These are phyloP conservation scores for Willowsia nigromaculata DNA, from an alignment of 2,888 invertebrate species.

Conservation along the genomic window DNA sequence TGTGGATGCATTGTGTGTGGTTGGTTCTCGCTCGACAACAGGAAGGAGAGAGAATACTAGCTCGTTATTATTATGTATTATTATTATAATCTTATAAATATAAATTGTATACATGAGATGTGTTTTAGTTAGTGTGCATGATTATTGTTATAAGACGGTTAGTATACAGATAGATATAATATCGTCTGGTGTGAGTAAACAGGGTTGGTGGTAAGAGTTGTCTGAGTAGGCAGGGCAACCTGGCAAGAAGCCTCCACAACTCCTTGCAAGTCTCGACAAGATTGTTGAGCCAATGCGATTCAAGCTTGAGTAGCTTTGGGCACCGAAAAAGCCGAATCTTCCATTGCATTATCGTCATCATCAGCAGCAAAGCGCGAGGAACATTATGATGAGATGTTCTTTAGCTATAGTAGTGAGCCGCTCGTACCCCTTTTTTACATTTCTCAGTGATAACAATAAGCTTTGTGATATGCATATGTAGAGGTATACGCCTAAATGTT, in stretches of 20 bases:
- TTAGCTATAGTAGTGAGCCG: neutral
- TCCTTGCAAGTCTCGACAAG: conserved; percentile 78
- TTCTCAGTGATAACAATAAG: too few species aligned
- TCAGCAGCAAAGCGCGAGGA: neutral
- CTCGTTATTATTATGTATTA: neutral
- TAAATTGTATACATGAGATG: neutral
- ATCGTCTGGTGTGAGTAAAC: conserved; percentile 28
- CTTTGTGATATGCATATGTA: too few species aligned
- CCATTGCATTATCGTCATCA: conserved; percentile 67
- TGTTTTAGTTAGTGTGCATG: neutral
- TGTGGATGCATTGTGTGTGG: neutral
- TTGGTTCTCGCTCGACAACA: neutral
- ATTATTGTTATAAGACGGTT: neutral
- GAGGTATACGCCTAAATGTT: too few species aligned
- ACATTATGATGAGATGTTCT: neutral
- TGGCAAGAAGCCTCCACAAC: conserved; percentile 74
- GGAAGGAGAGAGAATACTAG: neutral
- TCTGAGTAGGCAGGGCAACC: conserved; percentile 75
- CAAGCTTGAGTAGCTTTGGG: conserved; percentile 78
- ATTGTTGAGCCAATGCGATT: conserved; percentile 79
- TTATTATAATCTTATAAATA: neutral
- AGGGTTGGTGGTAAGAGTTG: conserved; percentile 31
- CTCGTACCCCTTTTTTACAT: neutral
- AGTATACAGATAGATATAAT: too few species aligned
- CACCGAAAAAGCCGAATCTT: conserved; percentile 78